These are phyloP conservation scores for Tachyglossus aculeatus DNA, from an alignment of 2,797 vertebrate species.

Conservation along the genomic window DNA sequence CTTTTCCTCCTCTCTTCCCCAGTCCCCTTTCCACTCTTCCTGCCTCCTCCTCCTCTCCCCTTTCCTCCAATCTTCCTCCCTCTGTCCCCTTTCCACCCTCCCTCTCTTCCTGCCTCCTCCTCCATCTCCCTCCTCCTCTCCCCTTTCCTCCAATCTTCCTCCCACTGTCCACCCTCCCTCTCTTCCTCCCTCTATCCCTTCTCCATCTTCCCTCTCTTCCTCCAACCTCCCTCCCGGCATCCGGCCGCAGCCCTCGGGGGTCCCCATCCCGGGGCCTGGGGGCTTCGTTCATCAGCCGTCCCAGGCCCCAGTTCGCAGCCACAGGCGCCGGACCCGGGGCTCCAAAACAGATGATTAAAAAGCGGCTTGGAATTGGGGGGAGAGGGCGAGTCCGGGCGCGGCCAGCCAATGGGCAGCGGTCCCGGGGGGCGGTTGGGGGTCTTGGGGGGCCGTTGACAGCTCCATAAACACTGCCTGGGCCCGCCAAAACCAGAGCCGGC, in stretches of 20 bases:
- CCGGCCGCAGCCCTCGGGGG: not conserved
- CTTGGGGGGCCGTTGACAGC: constrained; percentile 17
- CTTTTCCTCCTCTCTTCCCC: no score
- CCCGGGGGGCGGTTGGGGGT: no score
- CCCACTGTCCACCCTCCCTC: not conserved
- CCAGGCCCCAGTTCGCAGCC: constrained; percentile 20
- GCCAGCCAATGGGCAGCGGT: no score
- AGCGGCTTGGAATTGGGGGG: constrained; percentile 34
- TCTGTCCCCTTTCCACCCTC: not conserved
- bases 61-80: not conserved
- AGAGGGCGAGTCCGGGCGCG: constrained; percentile 2
- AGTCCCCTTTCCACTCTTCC: not conserved
- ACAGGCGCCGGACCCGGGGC: constrained; percentile 34
- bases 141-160: not conserved
- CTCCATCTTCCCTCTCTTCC: no score
- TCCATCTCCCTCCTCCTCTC: not conserved
- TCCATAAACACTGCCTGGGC: constrained; percentile 5
- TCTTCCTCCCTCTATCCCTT: no score
- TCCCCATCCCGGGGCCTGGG: not conserved
- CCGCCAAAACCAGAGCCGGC: not conserved
- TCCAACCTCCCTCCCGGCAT: not conserved
- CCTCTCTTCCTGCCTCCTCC: not conserved
- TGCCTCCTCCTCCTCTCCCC: not conserved
- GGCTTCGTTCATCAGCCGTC: no score
- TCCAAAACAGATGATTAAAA: constrained; percentile 44